Conservation (phyloP, 2,113 vertebrate species). For the Ifrita kowaldi region DNA sequence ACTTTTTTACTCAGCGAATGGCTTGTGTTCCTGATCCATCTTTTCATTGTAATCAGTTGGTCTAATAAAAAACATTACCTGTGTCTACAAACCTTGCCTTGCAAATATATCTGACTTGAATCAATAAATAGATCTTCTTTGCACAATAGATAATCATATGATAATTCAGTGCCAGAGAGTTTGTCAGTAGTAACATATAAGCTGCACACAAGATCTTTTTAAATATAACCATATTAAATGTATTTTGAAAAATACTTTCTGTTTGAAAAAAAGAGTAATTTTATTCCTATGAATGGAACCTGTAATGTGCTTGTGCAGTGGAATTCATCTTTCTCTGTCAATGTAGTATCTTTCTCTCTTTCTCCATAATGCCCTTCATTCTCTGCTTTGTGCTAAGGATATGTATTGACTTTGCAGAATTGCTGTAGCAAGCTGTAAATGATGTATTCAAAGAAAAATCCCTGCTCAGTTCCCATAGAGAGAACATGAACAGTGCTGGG, state of each 20-base stretch:
- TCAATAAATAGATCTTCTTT: slow-evolving; percentile 26
- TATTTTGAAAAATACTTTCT: slow-evolving; percentile 14
- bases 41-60: slow-evolving; percentile 22
- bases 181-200: slow-evolving; percentile 1
- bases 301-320: slow-evolving; percentile 1
- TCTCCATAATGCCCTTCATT: slow-evolving; percentile 51
- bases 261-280: background rate
- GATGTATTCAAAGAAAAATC: slow-evolving; percentile 56
- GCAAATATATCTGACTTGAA: slow-evolving; percentile 25
- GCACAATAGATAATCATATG: slow-evolving; percentile 1
- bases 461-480: slow-evolving; percentile 30
- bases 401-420: slow-evolving; percentile 56
- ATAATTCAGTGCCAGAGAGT: background rate
- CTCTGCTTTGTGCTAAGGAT: slow-evolving; percentile 51
- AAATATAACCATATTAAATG: background rate
- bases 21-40: background rate
- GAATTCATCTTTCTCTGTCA: slow-evolving; percentile 40
- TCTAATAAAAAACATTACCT: slow-evolving; percentile 37
- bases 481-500: slow-evolving; percentile 18
- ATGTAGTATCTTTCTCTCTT: background rate
- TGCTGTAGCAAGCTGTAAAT: slow-evolving; percentile 43
- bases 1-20: background rate
- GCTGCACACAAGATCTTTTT: background rate
- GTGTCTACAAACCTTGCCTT: slow-evolving; percentile 23
- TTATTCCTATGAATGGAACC: slow-evolving; percentile 12